Base-by-base conservation (phyloP, 2,797 vertebrate genomes). In the Typhlichthys eigenmanni region DNA sequence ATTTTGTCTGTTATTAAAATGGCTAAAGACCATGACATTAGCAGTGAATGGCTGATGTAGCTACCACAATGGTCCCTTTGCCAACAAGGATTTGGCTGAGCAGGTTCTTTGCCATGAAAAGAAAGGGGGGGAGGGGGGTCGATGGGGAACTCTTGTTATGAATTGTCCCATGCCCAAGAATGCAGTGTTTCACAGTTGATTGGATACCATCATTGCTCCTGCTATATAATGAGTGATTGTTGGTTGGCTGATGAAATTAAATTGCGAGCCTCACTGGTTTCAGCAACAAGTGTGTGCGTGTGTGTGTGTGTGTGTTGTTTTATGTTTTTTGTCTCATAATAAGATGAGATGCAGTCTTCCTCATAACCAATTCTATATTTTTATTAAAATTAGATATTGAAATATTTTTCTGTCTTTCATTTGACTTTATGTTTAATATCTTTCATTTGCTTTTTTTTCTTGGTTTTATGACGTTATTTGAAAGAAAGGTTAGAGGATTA, bases 211-310 rank as follows among this genome's bases (percentile, higher is more conserved):
- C 91, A 94, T 94, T 88, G 90, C 93, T 94, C 89, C 87, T 92
- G 79, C 89, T 87, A 91, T 92, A 89, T 96, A 96, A 97, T 95
- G 93, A 96, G 92, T 91, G 90, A 95, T 90, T 95, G 94, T 96
- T 96, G 95, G 93, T 91, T 91, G 92, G 91, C 91, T 95, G 94
- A 97, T 95, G 89, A 96, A 98, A 96, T 96, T 96, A 96, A 98
- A 95, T 92, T 90, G 90, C 91, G 95, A 92, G 94, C 94, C 94
- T 93, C 91, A 88, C 84, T 94, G 94, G 92, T 90, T 95, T 90
- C 92, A 87, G 93, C 93, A 96, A 96, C 94, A 95, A 94, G 94
- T 96, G 92, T 68, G 24, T 29, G 24, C 3, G 24, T 29, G 24
- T 92, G 93, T 93, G 92, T 94, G 92, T 68, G 29, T 54, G 29